Percentiles rank a stretch among this genome's conserved stretches.
Evolutionary conservation across 92 coral and sea anemone genomes (phyloP).

Genomic region (Phymanthus crucifer): DNA sequence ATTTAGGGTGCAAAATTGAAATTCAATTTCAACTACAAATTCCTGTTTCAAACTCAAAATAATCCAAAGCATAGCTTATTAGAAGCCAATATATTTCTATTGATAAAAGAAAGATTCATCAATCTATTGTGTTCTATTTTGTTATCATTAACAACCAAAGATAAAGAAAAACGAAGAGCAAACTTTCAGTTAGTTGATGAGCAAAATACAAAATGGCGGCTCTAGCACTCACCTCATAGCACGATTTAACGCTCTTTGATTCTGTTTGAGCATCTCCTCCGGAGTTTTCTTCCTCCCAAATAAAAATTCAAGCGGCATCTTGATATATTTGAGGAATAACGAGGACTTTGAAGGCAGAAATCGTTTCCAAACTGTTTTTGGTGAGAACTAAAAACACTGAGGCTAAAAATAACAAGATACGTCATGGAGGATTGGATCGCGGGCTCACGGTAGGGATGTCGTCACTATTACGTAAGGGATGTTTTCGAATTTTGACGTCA

Average conservation of each 20-base stretch:
- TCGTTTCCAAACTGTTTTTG: neutral
- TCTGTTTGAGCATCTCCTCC: slow-evolving; percentile 92
- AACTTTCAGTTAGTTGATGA: neutral
- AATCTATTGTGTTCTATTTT: neutral
- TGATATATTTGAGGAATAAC: slow-evolving; percentile 9
- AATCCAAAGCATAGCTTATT: neutral
- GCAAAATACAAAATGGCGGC: slow-evolving; percentile 27
- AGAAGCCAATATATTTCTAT: neutral
- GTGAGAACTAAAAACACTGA: neutral
- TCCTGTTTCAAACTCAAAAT: neutral
- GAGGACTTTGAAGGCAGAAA: neutral
- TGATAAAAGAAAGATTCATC: neutral
- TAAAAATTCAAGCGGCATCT: slow-evolving; percentile 73
- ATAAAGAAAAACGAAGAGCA: neutral
- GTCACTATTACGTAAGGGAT: slow-evolving; percentile 7
- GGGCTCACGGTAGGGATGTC: slow-evolving; percentile 58
- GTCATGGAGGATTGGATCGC: slow-evolving; percentile 58
- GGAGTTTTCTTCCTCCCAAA: slow-evolving; percentile 97
- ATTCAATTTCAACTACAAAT: too few relatives aligned
- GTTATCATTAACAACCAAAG: neutral
- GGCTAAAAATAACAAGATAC: slow-evolving; percentile 23
- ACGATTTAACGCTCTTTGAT: slow-evolving; percentile 89
- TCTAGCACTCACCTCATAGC: slow-evolving; percentile 77
- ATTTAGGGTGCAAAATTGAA: too few relatives aligned
- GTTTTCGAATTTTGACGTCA: slow-evolving; percentile 5